Conservation (phyloP, 2,888 invertebrate species). For the Acrobasis consociella region DNA sequence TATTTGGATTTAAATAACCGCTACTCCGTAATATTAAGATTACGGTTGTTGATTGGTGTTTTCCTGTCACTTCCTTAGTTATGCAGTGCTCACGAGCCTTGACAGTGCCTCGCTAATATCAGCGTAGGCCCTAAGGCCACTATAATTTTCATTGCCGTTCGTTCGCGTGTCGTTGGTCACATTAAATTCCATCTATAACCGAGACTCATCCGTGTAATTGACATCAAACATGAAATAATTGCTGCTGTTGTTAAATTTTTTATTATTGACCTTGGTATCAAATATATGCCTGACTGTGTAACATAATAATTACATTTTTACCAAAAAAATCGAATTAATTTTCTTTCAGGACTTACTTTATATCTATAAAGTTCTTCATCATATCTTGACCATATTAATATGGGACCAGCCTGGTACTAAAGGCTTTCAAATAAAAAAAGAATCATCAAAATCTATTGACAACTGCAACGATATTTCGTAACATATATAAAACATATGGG, state of each 20-base stretch:
- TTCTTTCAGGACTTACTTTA: too few relatives aligned
- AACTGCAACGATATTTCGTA: too few relatives aligned
- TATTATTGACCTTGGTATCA: constrained; percentile 34
- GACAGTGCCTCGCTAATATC: constrained; percentile 55
- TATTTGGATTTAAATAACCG: neutral
- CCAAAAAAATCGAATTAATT: too few relatives aligned
- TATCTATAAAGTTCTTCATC: too few relatives aligned
- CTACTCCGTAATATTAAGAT: constrained; percentile 1
- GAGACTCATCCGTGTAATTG: constrained; percentile 45
- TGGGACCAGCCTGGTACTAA: too few relatives aligned
- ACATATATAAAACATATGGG: too few relatives aligned
- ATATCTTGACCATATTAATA: too few relatives aligned
- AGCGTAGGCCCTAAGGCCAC: constrained; percentile 61
- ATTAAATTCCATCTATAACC: constrained; percentile 44
- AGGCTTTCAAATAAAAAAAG: too few relatives aligned
- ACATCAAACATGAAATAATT: constrained; percentile 48
- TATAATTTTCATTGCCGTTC: constrained; percentile 53
- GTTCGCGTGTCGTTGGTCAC: constrained; percentile 45
- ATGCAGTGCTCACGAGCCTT: constrained; percentile 42
- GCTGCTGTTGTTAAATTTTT: constrained; percentile 34
- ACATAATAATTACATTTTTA: neutral
- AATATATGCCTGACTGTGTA: constrained; percentile 18
- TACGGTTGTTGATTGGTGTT: constrained; percentile 17
- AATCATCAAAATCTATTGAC: too few relatives aligned
- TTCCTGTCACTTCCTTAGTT: constrained; percentile 33